Base-by-base conservation (phyloP, 1,140 invertebrate species). In the Augochlora pura region DNA sequence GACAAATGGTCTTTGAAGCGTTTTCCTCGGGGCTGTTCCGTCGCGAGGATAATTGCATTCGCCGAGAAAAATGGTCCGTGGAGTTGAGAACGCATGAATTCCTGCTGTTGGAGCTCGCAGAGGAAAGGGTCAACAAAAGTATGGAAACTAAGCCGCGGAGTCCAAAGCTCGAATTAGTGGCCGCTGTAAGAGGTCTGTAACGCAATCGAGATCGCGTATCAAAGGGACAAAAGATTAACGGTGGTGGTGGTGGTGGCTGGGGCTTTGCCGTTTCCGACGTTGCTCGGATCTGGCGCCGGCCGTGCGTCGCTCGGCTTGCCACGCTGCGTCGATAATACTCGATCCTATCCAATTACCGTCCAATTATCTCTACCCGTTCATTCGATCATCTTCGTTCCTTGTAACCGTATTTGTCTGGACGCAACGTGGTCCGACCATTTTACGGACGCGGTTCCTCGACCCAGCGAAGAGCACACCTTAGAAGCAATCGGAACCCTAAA, bases 141-240 rank as follows among this genome's bases (percentile, higher is more conserved):
- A 80, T 80, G 77, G 77, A 52, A 80, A 80, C 71, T 74, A 75
- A 71, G 54, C 27, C 27, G 54, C 63, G 52, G 32, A 32, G 71
- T 67, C 74, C 67, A 52, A 49, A 80, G 54, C 74, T 80, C 66
- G 77, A 80, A 80, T 80, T 80, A 80, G 67, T 74, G 71, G 63
- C 70, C 21, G 32, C 25, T 52, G 25, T 27, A 27, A 39, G 52
- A 39, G 23, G 23, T 25, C 42, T 46, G 39, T 62, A 63, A 62
- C 39, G 75, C 16, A 78, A 78, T 72, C 42, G 27, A 52, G 69
- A 71, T 73, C 27, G 54, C 32, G 25, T 65, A 70, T 23, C 49
- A 23, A 23, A 39, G 27, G 25, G 42, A 65, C 46, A 12, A 68
- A 78, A 78, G 63, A 72, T 78, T 78, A 78, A n/a, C 27, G n/a